phyloP scores from a whole-genome alignment of 2,113 vertebrate genomes.

The Nothobranchius furzeri region DNA sequence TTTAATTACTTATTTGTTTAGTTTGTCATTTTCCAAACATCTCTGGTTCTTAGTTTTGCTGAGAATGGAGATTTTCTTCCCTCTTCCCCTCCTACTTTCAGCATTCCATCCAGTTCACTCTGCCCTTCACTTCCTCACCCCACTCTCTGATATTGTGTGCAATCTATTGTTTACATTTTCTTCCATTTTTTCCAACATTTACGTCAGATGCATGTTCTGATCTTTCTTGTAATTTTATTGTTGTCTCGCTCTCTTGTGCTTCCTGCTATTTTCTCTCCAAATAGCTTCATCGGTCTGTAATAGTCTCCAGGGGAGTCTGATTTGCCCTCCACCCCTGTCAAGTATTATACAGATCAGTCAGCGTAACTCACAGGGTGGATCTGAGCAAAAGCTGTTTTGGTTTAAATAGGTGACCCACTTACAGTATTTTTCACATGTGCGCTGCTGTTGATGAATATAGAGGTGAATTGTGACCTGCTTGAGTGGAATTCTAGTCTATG shows the following conservation, averaged over 20 bases:
- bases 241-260: conserved; percentile 28
- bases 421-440: background rate
- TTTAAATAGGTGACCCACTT: conserved; percentile 22
- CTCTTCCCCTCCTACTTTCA: conserved; percentile 56
- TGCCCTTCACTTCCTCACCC: conserved; percentile 21
- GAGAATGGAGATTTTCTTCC: conserved; percentile 57
- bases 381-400: conserved; percentile 14
- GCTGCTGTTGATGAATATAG: background rate
- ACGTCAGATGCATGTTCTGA: conserved; percentile 7
- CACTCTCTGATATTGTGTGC: conserved; percentile 31
- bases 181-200: conserved; percentile 12
- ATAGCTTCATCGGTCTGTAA: conserved; percentile 59
- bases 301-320: conserved; percentile 53
- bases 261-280: conserved; percentile 31
- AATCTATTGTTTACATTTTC: conserved; percentile 29
- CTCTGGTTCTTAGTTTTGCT: conserved; percentile 54
- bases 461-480: no score
- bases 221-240: conserved; percentile 33
- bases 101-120: conserved; percentile 57
- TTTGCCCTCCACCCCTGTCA: conserved; percentile 55
- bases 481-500: no score
- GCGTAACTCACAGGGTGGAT: conserved; percentile 47
- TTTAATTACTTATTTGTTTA: conserved; percentile 75
- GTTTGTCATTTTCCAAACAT: conserved; percentile 66
- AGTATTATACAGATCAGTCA: conserved; percentile 46